A percentile compares a stretch with the other conserved stretches of the same genome.
phyloP scores from a whole-genome alignment of 2,113 vertebrate genomes.

The Galeopterus variegatus region DNA sequence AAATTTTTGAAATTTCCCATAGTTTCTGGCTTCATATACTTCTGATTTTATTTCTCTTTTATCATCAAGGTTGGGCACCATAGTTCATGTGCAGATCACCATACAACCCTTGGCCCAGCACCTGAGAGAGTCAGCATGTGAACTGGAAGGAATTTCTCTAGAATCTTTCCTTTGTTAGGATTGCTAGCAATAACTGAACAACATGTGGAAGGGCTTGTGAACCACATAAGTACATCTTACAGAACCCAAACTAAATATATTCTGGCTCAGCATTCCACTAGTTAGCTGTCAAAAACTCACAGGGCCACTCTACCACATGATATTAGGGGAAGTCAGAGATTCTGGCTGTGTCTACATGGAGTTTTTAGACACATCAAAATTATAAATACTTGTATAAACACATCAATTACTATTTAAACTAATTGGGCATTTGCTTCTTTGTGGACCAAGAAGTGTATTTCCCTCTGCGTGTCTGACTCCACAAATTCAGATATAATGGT shows the following conservation, averaged over 20 bases:
- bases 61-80: not conserved
- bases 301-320: not conserved
- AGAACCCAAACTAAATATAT: not conserved
- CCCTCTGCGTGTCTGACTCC: not conserved
- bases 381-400: not conserved
- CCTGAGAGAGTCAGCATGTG: not conserved
- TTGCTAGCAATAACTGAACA: not conserved
- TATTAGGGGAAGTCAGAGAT: not conserved
- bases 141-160: not conserved
- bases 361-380: not conserved
- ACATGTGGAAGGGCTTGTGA: not conserved
- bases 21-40: not conserved
- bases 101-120: not conserved
- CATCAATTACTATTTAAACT: not conserved
- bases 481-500: not conserved
- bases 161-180: not conserved
- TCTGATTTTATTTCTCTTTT: not conserved
- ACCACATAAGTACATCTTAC: no score
- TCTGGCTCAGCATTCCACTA: not conserved
- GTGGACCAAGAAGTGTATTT: not conserved
- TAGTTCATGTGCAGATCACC: not conserved
- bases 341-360: not conserved
- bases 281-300: not conserved
- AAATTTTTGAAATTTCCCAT: not conserved
- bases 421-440: not conserved